phyloP scores from a whole-genome alignment of 2,113 vertebrate genomes.

The Sebastes schlegelii region DNA sequence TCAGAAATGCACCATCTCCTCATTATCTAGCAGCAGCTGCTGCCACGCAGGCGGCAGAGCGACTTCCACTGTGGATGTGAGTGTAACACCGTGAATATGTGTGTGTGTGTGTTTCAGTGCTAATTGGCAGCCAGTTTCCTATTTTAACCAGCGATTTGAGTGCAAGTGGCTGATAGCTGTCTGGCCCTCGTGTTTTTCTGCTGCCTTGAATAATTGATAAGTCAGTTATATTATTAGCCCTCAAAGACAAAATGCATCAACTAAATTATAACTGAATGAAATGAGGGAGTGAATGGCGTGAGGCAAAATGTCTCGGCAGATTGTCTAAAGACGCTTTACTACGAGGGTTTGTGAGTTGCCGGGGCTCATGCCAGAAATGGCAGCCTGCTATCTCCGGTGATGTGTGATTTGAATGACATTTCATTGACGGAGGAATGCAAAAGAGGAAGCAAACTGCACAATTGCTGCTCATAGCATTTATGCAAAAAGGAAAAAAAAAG shows the following conservation, averaged over 20 bases:
- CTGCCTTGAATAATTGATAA: constrained; percentile 83
- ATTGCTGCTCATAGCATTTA: constrained; percentile 33
- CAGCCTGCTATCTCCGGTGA: constrained; percentile 23
- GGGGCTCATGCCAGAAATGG: constrained; percentile 19
- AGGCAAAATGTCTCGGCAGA: constrained; percentile 26
- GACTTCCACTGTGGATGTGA: constrained; percentile 20
- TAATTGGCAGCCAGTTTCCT: constrained; percentile 77
- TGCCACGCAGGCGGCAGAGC: constrained; percentile 28
- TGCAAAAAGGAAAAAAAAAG: background rate
- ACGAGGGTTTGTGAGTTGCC: constrained; percentile 8
- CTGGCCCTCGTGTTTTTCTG: constrained; percentile 67
- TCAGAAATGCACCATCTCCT: constrained; percentile 63
- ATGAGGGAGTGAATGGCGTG: constrained; percentile 10
- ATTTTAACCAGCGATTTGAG: constrained; percentile 68
- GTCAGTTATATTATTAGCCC: constrained; percentile 79
- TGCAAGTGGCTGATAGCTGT: constrained; percentile 70
- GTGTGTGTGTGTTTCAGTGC: constrained; percentile 27
- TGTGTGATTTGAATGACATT: constrained; percentile 41
- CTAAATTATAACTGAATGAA: constrained; percentile 56
- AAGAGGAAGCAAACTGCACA: constrained; percentile 29
- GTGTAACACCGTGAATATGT: background rate
- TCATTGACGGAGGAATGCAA: constrained; percentile 23
- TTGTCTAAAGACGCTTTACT: constrained; percentile 20
- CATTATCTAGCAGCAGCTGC: constrained; percentile 70
- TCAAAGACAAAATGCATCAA: constrained; percentile 68